phyloP scores from a whole-genome alignment of 1,140 invertebrate species.

The Laodelphax striatellus region DNA sequence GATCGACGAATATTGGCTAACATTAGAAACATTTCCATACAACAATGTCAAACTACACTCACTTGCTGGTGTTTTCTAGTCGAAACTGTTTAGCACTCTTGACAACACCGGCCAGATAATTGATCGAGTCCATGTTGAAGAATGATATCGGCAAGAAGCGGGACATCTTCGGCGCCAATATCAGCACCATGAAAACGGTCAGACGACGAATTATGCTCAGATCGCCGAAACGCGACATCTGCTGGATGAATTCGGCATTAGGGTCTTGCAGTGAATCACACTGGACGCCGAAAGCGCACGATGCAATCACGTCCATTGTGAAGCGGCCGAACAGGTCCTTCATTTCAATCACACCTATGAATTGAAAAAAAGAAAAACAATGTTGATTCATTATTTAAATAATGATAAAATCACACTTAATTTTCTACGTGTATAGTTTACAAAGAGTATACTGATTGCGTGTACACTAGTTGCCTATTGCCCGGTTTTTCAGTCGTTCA shows the following conservation, averaged over 20 bases:
- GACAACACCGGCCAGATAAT: conserved; percentile 14
- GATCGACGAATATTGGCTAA: too few species aligned
- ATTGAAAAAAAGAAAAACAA: too few species aligned
- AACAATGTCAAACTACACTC: neutral
- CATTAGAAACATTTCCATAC: too few species aligned
- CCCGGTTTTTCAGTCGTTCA: too few species aligned
- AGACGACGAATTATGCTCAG: conserved; percentile 13
- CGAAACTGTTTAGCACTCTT: conserved; percentile 12
- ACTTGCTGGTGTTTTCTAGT: neutral
- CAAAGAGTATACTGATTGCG: too few species aligned
- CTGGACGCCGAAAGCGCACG: conserved; percentile 44
- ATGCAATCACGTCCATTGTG: conserved; percentile 42
- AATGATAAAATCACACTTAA: too few species aligned
- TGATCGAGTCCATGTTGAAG: conserved; percentile 17
- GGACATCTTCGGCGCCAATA: conserved; percentile 17
- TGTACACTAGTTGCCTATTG: too few species aligned
- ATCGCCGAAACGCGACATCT: conserved; percentile 13
- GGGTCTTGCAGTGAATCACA: conserved; percentile 38
- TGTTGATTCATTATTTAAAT: too few species aligned
- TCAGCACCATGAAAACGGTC: conserved; percentile 12
- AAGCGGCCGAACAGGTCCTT: conserved; percentile 37
- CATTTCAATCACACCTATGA: conserved; percentile 31
- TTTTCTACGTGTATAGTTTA: too few species aligned
- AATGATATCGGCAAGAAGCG: conserved; percentile 16
- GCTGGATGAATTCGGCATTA: conserved; percentile 33